Base-by-base conservation (phyloP, 2,113 vertebrate genomes). In the Sinocyclocheilus anshuiensis region DNA sequence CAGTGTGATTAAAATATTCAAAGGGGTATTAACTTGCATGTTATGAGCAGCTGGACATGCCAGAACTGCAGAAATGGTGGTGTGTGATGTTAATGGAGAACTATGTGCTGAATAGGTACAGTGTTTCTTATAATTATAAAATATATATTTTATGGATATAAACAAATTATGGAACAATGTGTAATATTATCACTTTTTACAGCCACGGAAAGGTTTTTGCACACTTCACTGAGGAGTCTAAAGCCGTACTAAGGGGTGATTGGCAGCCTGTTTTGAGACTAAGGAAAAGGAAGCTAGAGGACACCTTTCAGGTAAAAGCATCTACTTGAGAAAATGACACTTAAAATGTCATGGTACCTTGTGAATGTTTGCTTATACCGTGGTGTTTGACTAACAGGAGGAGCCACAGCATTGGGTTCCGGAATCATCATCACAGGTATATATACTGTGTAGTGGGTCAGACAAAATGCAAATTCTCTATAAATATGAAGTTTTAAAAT, bases 171-270 rank as follows among this genome's bases (percentile, higher is more conserved):
- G 45, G 45, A 45, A 45, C 45, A 45, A 4, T 45, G 10, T 45
- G 9, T 45, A 11, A 45, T 45, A 45, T 45, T 45, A 10, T 45
- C 45, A 45, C 45, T 45, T 45, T 45, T 45, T 11, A 72, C 16
- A 39, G 69, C 18, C 69, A 74, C 1, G 71, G 71, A 74, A 74
- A n/a, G 9, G 33, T 74, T 74, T 74, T 74, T 74, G 33, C 36
- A 74, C 71, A 74, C 4, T 74, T 39, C 20, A 74, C 71, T 42
- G 71, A 74, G 69, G 61, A 65, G 61, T 63, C 63, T 65, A 65
- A 65, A 65, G 24, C 63, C 63, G 12, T 15, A 24, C 24, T 65
- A 11, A 65, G 24, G 4, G 63, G 24, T 29, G 63, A 29, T 15
- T n/a, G 63, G 12, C 24, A 65, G 13, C 16, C 24, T 15, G 24